These are phyloP conservation scores for Cydia strobilella DNA, from an alignment of 1,140 invertebrate genomes.

Conservation along the genomic window DNA sequence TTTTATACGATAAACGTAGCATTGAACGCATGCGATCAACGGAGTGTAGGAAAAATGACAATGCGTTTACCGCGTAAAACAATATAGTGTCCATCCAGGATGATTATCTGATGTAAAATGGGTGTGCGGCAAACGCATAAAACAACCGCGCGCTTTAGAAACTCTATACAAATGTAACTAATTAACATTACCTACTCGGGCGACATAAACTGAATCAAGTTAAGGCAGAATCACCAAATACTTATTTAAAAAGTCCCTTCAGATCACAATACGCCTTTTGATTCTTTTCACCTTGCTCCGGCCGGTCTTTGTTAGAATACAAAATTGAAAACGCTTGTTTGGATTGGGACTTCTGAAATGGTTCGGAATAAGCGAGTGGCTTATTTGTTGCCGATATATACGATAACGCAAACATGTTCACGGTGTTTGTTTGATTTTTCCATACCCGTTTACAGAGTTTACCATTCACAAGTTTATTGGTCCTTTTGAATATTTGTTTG, in stretches of 20 bases:
- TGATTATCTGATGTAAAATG: too few relatives aligned
- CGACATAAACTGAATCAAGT: slow-evolving; percentile 50
- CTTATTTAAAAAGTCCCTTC: slow-evolving; percentile 48
- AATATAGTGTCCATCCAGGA: too few relatives aligned
- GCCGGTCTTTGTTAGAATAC: slow-evolving; percentile 23
- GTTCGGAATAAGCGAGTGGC: slow-evolving; percentile 22
- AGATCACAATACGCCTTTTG: slow-evolving; percentile 44
- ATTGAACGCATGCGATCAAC: too few relatives aligned
- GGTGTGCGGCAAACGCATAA: too few relatives aligned
- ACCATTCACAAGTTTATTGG: not conserved
- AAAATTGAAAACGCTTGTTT: slow-evolving; percentile 31
- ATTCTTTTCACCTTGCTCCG: slow-evolving; percentile 29
- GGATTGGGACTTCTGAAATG: slow-evolving; percentile 30
- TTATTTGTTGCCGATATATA: slow-evolving; percentile 19
- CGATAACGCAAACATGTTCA: not conserved
- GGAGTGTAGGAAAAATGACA: too few relatives aligned
- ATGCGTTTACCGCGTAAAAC: too few relatives aligned
- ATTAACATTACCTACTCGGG: slow-evolving; percentile 49
- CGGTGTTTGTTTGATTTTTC: not conserved
- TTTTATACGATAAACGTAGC: too few relatives aligned
- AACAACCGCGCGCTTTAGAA: slow-evolving; percentile 37
- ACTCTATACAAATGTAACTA: slow-evolving; percentile 50
- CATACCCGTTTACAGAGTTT: slow-evolving; percentile 1
- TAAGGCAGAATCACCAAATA: slow-evolving; percentile 44
- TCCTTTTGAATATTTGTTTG: not conserved